Evolutionary conservation across 2,888 invertebrate species (phyloP).

Genomic region (Ophraella communa): DNA sequence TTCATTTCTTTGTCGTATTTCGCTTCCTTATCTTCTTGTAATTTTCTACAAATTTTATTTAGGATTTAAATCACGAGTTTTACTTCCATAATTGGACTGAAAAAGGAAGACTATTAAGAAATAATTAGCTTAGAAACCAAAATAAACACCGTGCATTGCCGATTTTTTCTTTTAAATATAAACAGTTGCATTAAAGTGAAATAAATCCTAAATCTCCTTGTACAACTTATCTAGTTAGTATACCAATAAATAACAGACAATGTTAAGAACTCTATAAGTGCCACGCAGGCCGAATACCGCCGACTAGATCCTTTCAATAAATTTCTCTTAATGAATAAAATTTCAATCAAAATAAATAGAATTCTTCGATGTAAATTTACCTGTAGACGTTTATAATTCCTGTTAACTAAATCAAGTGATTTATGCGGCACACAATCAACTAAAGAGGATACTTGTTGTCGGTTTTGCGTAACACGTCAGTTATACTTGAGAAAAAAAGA

Average conservation of each 20-base stretch:
- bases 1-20: too few species aligned
- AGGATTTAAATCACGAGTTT: too few species aligned
- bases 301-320: conserved; percentile 17
- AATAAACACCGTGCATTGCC: too few species aligned
- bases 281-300: background rate
- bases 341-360: conserved; percentile 32
- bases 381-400: conserved; percentile 17
- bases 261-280: background rate
- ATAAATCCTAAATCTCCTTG: too few species aligned
- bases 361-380: conserved; percentile 31
- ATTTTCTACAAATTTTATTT: too few species aligned
- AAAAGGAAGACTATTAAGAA: too few species aligned
- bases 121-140: too few species aligned
- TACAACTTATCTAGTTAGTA: too few species aligned
- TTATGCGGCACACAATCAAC: conserved; percentile 17
- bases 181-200: too few species aligned
- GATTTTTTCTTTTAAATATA: too few species aligned
- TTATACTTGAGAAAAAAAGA: conserved; percentile 16
- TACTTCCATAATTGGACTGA: too few species aligned
- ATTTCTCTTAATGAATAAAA: conserved; percentile 32
- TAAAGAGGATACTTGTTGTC: conserved; percentile 22
- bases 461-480: conserved; percentile 6
- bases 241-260: background rate
- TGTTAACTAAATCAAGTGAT: conserved; percentile 17
- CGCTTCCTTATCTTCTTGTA: too few species aligned